phyloP scores from a whole-genome alignment of 2,797 vertebrate genomes.

The Crocodylus rhombifer region DNA sequence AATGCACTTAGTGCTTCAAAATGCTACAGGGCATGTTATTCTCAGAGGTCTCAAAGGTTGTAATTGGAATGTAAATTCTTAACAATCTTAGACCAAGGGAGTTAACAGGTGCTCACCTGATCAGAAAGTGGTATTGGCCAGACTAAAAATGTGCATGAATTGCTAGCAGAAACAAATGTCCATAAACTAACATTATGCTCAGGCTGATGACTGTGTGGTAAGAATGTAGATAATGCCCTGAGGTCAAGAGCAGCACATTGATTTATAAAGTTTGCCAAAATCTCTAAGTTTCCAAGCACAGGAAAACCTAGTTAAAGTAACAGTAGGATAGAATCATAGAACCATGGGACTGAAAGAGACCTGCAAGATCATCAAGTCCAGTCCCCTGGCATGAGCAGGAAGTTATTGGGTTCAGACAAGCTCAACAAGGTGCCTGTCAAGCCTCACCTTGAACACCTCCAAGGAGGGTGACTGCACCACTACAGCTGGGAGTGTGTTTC shows the following conservation, averaged over 20 bases:
- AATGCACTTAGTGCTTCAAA: fast-evolving
- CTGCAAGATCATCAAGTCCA: too few relatives aligned
- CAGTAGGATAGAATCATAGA: too few relatives aligned
- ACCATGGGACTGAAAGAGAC: too few relatives aligned
- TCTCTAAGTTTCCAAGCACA: not conserved
- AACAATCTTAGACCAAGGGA: not conserved
- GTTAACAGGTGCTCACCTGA: constrained; percentile 2
- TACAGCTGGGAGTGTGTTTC: too few relatives aligned
- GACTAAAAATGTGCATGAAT: not conserved
- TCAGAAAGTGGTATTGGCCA: constrained; percentile 37
- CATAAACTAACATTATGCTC: not conserved
- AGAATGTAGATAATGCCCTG: not conserved
- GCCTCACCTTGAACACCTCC: too few relatives aligned
- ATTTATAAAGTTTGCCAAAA: constrained; percentile 44
- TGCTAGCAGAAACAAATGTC: fast-evolving
- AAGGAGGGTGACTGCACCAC: too few relatives aligned
- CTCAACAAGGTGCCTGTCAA: too few relatives aligned
- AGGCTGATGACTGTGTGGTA: not conserved
- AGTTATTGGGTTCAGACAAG: too few relatives aligned
- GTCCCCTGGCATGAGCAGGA: too few relatives aligned
- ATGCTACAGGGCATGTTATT: fast-evolving
- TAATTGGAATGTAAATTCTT: not conserved
- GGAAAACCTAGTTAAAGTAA: constrained; percentile 12
- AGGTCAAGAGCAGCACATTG: constrained; percentile 29
- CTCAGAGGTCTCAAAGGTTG: fast-evolving